A percentile compares a stretch with the other conserved stretches of the same genome.
These are phyloP conservation scores for Anabas testudineus DNA, from an alignment of 2,797 vertebrate genomes.

Conservation along the genomic window DNA sequence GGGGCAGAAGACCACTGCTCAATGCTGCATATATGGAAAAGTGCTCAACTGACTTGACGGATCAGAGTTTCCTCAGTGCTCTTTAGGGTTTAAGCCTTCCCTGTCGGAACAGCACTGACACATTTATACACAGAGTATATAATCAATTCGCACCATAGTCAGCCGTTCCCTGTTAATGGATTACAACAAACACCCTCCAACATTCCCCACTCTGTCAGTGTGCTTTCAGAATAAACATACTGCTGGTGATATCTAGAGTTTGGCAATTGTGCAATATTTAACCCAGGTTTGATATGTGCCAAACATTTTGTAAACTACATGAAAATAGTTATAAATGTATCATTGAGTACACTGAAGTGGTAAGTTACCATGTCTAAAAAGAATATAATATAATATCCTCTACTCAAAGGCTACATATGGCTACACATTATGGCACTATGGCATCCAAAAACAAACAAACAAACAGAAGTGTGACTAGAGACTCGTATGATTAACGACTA, in stretches of 20 bases:
- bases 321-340: neutral
- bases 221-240: neutral
- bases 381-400: constrained; percentile 10
- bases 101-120: too few relatives aligned
- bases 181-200: neutral
- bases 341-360: neutral
- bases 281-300: too few relatives aligned
- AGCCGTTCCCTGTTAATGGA: constrained; percentile 1
- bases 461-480: neutral
- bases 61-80: too few relatives aligned
- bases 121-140: too few relatives aligned
- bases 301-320: too few relatives aligned
- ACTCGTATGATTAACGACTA: neutral
- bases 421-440: constrained; percentile 21
- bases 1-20: neutral
- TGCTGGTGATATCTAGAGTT: neutral
- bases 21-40: too few relatives aligned
- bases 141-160: too few relatives aligned
- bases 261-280: too few relatives aligned
- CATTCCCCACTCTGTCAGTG: neutral
- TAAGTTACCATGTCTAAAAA: neutral
- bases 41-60: too few relatives aligned
- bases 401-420: constrained; percentile 18
- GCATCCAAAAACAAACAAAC: neutral
- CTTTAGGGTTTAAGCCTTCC: too few relatives aligned